These are phyloP conservation scores for Blastobasis adustella DNA, from an alignment of 2,888 invertebrate genomes.

Conservation along the genomic window DNA sequence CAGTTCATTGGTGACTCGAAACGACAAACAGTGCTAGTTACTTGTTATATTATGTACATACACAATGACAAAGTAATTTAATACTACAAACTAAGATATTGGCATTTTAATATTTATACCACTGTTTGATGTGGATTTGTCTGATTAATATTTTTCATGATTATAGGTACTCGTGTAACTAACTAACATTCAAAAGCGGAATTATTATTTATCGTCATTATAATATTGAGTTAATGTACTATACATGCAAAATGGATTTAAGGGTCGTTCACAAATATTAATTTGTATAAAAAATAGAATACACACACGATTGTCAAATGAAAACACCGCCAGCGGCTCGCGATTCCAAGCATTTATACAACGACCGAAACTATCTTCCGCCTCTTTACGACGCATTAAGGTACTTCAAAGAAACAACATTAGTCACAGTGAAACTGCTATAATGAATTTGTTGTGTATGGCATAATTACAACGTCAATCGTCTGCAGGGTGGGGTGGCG, in stretches of 20 bases:
- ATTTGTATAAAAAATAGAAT: slow-evolving; percentile 23
- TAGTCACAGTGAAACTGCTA: slow-evolving; percentile 16
- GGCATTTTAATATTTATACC: slow-evolving; percentile 20
- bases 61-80: slow-evolving; percentile 39
- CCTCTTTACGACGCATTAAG: slow-evolving; percentile 5
- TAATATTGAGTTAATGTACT: too few relatives aligned
- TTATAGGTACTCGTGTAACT: background rate
- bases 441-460: slow-evolving; percentile 31
- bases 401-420: slow-evolving; percentile 11
- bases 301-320: slow-evolving; percentile 33
- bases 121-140: slow-evolving; percentile 4
- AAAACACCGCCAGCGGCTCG: slow-evolving; percentile 56
- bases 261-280: slow-evolving; percentile 2
- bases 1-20: slow-evolving; percentile 55
- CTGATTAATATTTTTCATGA: background rate
- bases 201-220: slow-evolving; percentile 2
- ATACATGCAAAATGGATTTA: slow-evolving; percentile 28
- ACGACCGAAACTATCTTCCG: background rate
- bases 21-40: slow-evolving; percentile 54
- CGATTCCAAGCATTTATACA: slow-evolving; percentile 1
- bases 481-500: too few relatives aligned
- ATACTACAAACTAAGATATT: slow-evolving; percentile 38
- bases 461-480: slow-evolving; percentile 24
- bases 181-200: slow-evolving; percentile 11
- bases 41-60: slow-evolving; percentile 49